These are phyloP conservation scores for Bombus breviceps DNA, from an alignment of 1,140 invertebrate species.

Conservation along the genomic window DNA sequence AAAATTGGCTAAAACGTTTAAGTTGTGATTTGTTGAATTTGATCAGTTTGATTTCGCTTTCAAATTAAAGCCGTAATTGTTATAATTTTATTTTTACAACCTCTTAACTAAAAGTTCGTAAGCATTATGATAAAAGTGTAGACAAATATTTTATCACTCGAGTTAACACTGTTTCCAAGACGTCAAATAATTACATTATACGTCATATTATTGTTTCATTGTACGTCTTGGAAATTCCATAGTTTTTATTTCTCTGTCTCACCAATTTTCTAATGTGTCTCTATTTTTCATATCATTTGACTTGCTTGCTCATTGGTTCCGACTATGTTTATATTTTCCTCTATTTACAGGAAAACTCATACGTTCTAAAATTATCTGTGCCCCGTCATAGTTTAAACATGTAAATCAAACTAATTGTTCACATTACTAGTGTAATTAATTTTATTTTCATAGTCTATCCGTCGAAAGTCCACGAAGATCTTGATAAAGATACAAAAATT, in stretches of 20 bases:
- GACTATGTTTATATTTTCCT: neutral
- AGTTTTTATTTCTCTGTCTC: neutral
- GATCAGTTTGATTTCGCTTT: neutral
- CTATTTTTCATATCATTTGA: neutral
- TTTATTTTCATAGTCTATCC: too few relatives aligned
- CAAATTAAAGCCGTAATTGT: too few relatives aligned
- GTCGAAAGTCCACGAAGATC: too few relatives aligned
- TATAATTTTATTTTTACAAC: too few relatives aligned
- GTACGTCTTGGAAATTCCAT: neutral
- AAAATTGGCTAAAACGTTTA: neutral
- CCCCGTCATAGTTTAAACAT: neutral
- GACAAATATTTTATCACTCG: too few relatives aligned
- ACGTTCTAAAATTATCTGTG: neutral
- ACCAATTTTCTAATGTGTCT: neutral
- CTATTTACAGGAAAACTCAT: conserved; percentile 13
- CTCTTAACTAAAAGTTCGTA: too few relatives aligned
- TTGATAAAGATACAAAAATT: too few relatives aligned
- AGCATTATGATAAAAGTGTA: too few relatives aligned
- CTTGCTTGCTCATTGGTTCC: neutral
- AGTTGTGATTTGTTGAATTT: neutral
- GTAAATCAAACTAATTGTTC: neutral
- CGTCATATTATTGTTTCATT: too few relatives aligned
- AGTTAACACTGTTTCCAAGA: too few relatives aligned
- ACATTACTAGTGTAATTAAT: neutral
- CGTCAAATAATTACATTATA: too few relatives aligned